Evolutionary conservation across 1,140 invertebrate species (phyloP).

Genomic region (Drosophila neocordata): DNA sequence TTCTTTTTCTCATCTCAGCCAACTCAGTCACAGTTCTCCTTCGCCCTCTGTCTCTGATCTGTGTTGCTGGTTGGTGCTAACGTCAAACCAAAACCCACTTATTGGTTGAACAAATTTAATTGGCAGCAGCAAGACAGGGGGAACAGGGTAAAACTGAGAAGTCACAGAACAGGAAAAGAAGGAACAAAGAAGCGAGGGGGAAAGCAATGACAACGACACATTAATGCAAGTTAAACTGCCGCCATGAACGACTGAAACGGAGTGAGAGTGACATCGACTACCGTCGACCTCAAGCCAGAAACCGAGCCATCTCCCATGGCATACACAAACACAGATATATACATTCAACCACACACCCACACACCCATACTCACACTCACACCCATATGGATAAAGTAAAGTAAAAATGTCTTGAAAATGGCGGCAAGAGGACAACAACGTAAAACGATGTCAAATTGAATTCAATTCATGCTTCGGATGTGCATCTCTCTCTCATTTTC

Average conservation of each 20-base stretch:
- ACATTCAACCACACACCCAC: neutral
- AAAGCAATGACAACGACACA: constrained; percentile 46
- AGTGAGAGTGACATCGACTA: constrained; percentile 31
- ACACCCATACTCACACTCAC: neutral
- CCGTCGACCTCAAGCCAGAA: constrained; percentile 49
- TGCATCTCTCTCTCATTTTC: neutral
- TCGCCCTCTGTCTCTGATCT: neutral
- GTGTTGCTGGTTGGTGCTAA: constrained; percentile 33
- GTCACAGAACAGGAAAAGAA: neutral
- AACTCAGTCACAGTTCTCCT: neutral
- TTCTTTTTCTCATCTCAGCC: neutral
- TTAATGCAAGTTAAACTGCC: constrained; percentile 60
- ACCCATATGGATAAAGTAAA: neutral
- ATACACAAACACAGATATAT: constrained; percentile 3
- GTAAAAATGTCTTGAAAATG: constrained; percentile 1
- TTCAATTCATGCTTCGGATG: neutral
- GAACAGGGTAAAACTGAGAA: neutral
- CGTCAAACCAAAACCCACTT: constrained; percentile 57
- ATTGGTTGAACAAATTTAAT: constrained; percentile 64
- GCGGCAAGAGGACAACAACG: constrained; percentile 3
- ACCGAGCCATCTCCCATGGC: constrained; percentile 26
- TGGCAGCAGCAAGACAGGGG: constrained; percentile 45
- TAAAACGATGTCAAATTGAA: constrained; percentile 8
- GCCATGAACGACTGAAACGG: constrained; percentile 36
- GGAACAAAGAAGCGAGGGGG: neutral